Percentiles rank a stretch among this genome's conserved stretches.
Evolutionary conservation across 2,113 vertebrate genomes (phyloP).

Genomic region (Pleuronectes platessa): DNA sequence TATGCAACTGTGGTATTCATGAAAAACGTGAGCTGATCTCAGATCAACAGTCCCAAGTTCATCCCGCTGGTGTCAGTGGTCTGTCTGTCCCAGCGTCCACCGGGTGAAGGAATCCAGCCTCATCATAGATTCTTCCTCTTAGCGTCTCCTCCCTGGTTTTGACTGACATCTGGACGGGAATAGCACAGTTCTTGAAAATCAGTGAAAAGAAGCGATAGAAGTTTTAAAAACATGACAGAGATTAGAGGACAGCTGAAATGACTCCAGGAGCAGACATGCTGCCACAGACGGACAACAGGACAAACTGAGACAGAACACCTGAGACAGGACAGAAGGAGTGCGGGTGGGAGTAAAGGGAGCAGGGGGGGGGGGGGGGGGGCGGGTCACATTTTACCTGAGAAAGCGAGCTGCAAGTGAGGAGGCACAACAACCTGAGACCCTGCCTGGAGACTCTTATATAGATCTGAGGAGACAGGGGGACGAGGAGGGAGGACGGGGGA

Average conservation of each 20-base stretch:
- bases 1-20: constrained; percentile 37
- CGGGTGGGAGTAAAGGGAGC: constrained; percentile 14
- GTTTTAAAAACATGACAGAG: not conserved
- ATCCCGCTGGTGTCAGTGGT: no score
- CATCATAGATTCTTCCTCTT: constrained; percentile 84
- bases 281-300: constrained; percentile 44
- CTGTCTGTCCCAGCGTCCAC: not conserved
- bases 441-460: constrained; percentile 98
- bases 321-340: not conserved
- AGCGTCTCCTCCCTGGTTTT: constrained; percentile 79
- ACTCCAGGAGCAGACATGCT: constrained; percentile 40
- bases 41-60: constrained; percentile 1
- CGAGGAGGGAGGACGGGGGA: not conserved
- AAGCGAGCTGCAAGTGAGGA: constrained; percentile 96
- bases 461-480: constrained; percentile 87
- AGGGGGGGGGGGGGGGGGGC: constrained; percentile 55
- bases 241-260: constrained; percentile 8
- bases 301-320: constrained; percentile 40
- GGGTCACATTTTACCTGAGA: constrained; percentile 89
- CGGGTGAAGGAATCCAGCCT: constrained; percentile 1
- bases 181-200: constrained; percentile 9
- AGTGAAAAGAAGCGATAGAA: not conserved
- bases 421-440: constrained; percentile 94
- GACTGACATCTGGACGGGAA: constrained; percentile 78
- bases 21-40: constrained; percentile 36